A percentile compares a stretch with the other conserved stretches of the same genome.
These are phyloP conservation scores for Elegia similella DNA, from an alignment of 2,888 invertebrate species.

Conservation along the genomic window DNA sequence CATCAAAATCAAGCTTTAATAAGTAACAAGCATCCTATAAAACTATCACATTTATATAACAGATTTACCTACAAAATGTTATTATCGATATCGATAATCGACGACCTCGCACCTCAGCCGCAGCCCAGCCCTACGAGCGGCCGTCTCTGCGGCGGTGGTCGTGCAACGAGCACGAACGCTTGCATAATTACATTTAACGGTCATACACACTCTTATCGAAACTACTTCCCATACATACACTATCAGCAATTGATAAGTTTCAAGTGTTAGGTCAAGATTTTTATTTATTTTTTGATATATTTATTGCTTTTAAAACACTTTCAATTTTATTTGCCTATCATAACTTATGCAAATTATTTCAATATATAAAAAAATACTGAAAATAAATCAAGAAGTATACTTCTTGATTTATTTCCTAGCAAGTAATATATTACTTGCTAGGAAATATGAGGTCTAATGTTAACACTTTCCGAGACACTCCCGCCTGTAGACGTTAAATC, in stretches of 20 bases:
- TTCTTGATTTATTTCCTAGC: too few relatives aligned
- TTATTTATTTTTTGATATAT: background rate
- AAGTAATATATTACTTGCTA: too few relatives aligned
- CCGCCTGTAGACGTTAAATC: too few relatives aligned
- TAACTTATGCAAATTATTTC: too few relatives aligned
- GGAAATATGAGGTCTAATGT: too few relatives aligned
- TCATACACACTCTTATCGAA: slow-evolving; percentile 6
- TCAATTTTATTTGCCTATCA: background rate
- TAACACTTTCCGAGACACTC: too few relatives aligned
- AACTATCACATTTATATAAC: too few relatives aligned
- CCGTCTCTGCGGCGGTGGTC: slow-evolving; percentile 6
- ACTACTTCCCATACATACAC: background rate
- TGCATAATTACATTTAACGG: slow-evolving; percentile 17
- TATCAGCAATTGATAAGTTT: slow-evolving; percentile 2
- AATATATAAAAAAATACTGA: too few relatives aligned
- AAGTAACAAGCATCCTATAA: too few relatives aligned
- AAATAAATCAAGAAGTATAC: too few relatives aligned
- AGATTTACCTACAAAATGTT: background rate
- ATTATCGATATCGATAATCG: slow-evolving; percentile 54
- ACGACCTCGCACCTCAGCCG: slow-evolving; percentile 54
- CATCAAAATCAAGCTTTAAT: too few relatives aligned
- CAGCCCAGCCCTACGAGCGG: background rate
- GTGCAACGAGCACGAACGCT: slow-evolving; percentile 4
- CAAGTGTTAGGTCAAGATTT: background rate
- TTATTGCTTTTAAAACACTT: background rate